A percentile compares a stretch with the other conserved stretches of the same genome.
These are phyloP conservation scores for Tolypeutes matacus DNA, from an alignment of 2,797 vertebrate genomes.

Conservation along the genomic window DNA sequence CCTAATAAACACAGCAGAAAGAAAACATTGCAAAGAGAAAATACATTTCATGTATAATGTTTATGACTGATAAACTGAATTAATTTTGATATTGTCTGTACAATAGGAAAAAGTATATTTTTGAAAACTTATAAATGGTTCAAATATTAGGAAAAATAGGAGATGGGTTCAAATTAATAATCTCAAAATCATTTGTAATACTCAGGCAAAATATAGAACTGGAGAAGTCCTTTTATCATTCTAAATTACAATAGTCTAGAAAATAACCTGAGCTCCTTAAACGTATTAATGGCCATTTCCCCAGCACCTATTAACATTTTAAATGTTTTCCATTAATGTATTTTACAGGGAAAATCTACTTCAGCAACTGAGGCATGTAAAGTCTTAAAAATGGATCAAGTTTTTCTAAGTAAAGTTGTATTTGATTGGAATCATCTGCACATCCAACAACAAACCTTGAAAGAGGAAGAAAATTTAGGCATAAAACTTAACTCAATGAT, in stretches of 20 bases:
- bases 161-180: neutral
- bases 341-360: neutral
- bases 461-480: neutral
- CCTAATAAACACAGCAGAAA: neutral
- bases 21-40: neutral
- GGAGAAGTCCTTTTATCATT: conserved; percentile 54
- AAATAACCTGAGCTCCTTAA: conserved; percentile 40
- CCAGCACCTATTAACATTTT: conserved; percentile 55
- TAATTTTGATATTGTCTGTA: neutral
- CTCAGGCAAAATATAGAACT: conserved; percentile 60
- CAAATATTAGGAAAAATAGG: neutral
- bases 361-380: neutral
- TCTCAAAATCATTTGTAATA: conserved; percentile 62
- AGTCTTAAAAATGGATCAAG: neutral
- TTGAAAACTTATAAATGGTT: too few species aligned
- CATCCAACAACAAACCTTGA: conserved; percentile 46
- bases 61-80: conserved; percentile 5
- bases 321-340: conserved; percentile 45
- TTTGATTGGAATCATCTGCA: conserved; percentile 66
- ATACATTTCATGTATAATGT: neutral
- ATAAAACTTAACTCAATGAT: neutral
- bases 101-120: too few species aligned
- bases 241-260: conserved; percentile 10
- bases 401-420: conserved; percentile 50
- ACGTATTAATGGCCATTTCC: conserved; percentile 53